A percentile compares a stretch with the other conserved stretches of the same genome.
phyloP scores from a whole-genome alignment of 2,113 vertebrate species.

The Platycercus adscitus region DNA sequence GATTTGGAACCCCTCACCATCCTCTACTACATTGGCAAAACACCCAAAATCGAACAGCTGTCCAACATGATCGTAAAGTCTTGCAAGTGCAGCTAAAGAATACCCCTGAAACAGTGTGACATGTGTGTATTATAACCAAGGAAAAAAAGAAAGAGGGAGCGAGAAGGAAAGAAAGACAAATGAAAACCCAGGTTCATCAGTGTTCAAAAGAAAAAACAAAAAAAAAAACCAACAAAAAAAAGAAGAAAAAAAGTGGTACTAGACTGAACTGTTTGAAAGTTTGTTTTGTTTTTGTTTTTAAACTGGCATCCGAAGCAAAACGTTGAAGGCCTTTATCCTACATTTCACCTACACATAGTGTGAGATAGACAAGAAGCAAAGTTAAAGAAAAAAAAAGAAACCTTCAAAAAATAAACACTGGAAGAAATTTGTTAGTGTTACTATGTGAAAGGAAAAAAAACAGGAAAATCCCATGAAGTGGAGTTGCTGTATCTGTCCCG shows the following conservation, averaged over 20 bases:
- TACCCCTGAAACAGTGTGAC: conserved; percentile 9
- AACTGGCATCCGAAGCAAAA: conserved; percentile 78
- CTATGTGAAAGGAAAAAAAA: conserved; percentile 93
- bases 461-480: conserved; percentile 81
- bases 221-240: conserved; percentile 23
- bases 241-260: conserved; percentile 74
- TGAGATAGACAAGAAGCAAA: conserved; percentile 80
- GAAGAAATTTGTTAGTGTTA: conserved; percentile 92
- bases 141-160: not conserved
- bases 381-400: conserved; percentile 58
- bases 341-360: conserved; percentile 76
- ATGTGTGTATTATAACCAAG: not conserved
- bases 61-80: conserved; percentile 99
- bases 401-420: conserved; percentile 91
- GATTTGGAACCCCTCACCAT: conserved; percentile 97
- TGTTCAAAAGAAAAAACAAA: conserved; percentile 62
- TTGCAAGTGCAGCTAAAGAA: conserved; percentile 96
- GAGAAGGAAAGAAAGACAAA: conserved; percentile 41
- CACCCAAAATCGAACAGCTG: conserved; percentile 96
- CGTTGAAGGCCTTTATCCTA: conserved; percentile 75
- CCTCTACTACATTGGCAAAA: conserved; percentile 96
- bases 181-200: conserved; percentile 57
- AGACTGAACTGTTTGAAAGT: conserved; percentile 76
- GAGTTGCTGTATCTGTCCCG: conserved; percentile 80
- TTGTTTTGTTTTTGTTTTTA: conserved; percentile 53